These are phyloP conservation scores for Microctenopoma lineatum DNA, from an alignment of 2,797 vertebrate genomes.

Conservation along the genomic window DNA sequence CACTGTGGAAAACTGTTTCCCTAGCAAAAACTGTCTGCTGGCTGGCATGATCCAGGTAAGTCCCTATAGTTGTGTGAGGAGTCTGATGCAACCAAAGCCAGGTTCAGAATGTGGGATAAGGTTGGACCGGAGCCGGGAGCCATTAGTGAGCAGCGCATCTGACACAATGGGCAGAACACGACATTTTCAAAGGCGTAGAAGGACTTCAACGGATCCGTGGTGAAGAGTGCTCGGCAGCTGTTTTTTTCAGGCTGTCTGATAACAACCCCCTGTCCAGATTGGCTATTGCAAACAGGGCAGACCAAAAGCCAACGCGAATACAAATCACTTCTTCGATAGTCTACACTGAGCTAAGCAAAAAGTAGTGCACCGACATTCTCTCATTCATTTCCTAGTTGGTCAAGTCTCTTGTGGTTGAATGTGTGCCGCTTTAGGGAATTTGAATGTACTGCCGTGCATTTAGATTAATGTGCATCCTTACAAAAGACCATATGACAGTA, in stretches of 20 bases:
- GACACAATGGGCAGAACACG: constrained; percentile 73
- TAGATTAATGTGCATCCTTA: constrained; percentile 64
- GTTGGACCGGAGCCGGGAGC: constrained; percentile 75
- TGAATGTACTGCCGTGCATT: constrained; percentile 56
- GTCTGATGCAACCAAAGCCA: constrained; percentile 51
- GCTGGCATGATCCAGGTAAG: constrained; percentile 74
- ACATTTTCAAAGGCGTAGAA: constrained; percentile 73
- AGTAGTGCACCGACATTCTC: constrained; percentile 43
- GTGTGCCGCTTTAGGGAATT: constrained; percentile 53
- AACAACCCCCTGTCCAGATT: constrained; percentile 74
- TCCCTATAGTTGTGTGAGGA: constrained; percentile 44
- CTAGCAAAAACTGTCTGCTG: constrained; percentile 31
- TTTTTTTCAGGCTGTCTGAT: constrained; percentile 80
- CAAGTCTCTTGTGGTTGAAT: constrained; percentile 51
- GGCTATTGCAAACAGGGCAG: constrained; percentile 54
- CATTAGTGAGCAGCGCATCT: constrained; percentile 71
- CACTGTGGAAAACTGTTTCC: constrained; percentile 48
- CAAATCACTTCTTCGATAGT: constrained; percentile 70
- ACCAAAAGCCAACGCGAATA: constrained; percentile 59
- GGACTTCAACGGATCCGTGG: constrained; percentile 60
- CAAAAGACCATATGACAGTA: constrained; percentile 70
- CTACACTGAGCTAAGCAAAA: constrained; percentile 66
- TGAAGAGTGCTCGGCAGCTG: constrained; percentile 71
- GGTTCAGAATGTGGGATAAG: constrained; percentile 67
- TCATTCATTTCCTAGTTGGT: constrained; percentile 58